phyloP scores from a whole-genome alignment of 2,888 invertebrate species.

The Sarcophaga carnaria region DNA sequence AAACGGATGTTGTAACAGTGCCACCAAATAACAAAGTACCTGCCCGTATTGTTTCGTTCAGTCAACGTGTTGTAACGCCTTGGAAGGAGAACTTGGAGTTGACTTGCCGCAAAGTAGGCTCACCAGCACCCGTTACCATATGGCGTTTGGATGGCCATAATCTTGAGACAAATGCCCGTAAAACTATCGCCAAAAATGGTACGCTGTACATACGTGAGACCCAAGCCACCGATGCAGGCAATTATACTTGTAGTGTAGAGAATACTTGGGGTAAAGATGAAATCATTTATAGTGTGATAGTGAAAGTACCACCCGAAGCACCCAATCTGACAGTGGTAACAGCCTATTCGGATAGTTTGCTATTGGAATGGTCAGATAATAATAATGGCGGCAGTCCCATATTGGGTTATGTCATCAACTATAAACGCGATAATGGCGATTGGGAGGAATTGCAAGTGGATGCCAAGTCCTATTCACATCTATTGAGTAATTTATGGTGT shows the following conservation, averaged over 20 bases:
- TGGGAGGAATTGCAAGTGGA: constrained; percentile 95
- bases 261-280: constrained; percentile 92
- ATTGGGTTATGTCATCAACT: constrained; percentile 93
- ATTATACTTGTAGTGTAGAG: constrained; percentile 94
- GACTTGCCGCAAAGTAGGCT: constrained; percentile 92
- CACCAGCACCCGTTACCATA: constrained; percentile 88
- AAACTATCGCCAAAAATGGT: constrained; percentile 87
- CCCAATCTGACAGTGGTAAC: constrained; percentile 91
- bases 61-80: constrained; percentile 88
- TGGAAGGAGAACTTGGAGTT: constrained; percentile 94
- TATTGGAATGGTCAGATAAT: constrained; percentile 91
- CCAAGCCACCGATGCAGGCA: constrained; percentile 92
- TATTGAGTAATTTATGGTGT: constrained; percentile 92
- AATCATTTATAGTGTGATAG: constrained; percentile 87
- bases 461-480: constrained; percentile 90
- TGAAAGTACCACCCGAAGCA: constrained; percentile 92
- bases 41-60: constrained; percentile 94
- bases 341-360: constrained; percentile 91
- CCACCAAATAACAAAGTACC: constrained; percentile 91
- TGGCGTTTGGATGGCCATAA: constrained; percentile 91
- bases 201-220: constrained; percentile 89
- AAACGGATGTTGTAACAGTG: constrained; percentile 89
- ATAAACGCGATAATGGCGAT: constrained; percentile 93
- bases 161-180: constrained; percentile 87
- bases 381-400: constrained; percentile 92